Evolutionary conservation across 2,888 invertebrate genomes (phyloP).

Genomic region (Microplitis manilae): DNA sequence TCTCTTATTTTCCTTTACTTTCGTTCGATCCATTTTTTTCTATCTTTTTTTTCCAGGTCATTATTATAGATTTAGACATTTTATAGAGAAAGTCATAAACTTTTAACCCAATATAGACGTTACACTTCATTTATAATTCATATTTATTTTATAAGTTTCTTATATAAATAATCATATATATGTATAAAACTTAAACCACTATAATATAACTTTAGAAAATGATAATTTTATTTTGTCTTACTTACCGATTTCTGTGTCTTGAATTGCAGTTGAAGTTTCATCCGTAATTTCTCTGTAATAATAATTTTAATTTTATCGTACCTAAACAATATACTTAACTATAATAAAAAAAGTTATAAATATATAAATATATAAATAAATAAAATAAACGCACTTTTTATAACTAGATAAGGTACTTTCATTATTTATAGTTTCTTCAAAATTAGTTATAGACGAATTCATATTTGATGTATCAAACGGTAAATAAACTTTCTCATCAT

Average conservation of each 20-base stretch:
- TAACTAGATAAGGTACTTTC: conserved; percentile 49
- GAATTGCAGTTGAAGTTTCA: conserved; percentile 32
- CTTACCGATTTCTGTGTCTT: conserved; percentile 45
- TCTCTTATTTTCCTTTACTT: conserved; percentile 49
- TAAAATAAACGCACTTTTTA: conserved; percentile 54
- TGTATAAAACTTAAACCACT: not conserved
- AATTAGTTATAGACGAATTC: not conserved
- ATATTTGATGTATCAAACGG: not conserved
- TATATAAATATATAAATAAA: conserved; percentile 2
- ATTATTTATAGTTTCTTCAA: conserved; percentile 15
- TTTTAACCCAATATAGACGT: conserved; percentile 54
- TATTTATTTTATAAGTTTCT: conserved; percentile 21
- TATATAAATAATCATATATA: not conserved
- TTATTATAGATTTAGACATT: conserved; percentile 38
- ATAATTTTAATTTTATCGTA: conserved; percentile 31
- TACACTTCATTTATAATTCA: conserved; percentile 29
- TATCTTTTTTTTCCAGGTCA: conserved; percentile 36
- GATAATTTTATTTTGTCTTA: not conserved
- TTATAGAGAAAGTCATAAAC: conserved; percentile 55
- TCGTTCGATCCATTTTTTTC: conserved; percentile 48
- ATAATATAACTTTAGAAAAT: not conserved
- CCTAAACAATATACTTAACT: conserved; percentile 24
- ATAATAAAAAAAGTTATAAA: not conserved
- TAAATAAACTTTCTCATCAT: not conserved
- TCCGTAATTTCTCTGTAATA: not conserved